These are phyloP conservation scores for Eremobia ochroleuca DNA, from an alignment of 2,888 invertebrate species.

Conservation along the genomic window DNA sequence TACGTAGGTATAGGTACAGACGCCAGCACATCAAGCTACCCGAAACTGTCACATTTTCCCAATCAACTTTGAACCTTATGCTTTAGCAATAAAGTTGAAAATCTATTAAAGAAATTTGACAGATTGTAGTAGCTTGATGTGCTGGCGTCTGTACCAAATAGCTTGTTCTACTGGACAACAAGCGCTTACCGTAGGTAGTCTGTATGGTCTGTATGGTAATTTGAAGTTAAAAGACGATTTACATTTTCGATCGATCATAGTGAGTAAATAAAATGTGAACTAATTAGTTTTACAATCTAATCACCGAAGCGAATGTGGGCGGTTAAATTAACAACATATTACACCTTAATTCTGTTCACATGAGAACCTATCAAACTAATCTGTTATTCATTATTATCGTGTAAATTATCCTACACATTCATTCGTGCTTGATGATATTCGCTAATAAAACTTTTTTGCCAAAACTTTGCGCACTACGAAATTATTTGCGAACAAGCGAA, in stretches of 20 bases:
- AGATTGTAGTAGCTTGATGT: too few species aligned
- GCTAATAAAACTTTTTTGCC: slow-evolving; percentile 28
- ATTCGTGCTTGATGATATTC: slow-evolving; percentile 17
- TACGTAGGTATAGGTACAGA: too few species aligned
- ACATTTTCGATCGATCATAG: neutral
- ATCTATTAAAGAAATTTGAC: too few species aligned
- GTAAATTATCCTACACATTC: slow-evolving; percentile 27
- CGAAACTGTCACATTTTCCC: too few species aligned
- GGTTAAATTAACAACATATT: slow-evolving; percentile 16
- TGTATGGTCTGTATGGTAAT: neutral
- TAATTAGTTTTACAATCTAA: slow-evolving; percentile 32
- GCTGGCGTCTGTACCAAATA: too few species aligned
- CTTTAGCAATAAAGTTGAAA: too few species aligned
- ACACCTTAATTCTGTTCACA: slow-evolving; percentile 28
- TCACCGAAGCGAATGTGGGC: slow-evolving; percentile 33
- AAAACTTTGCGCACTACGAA: neutral
- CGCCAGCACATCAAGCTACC: too few species aligned
- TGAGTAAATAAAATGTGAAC: slow-evolving; percentile 14
- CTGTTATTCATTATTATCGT: slow-evolving; percentile 27
- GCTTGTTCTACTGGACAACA: neutral
- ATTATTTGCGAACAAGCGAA: slow-evolving; percentile 15
- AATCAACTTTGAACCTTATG: too few species aligned
- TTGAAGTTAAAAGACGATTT: neutral
- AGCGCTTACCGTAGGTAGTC: too few species aligned
- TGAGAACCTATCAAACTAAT: slow-evolving; percentile 26